Conservation (phyloP, 2,888 invertebrate species). For the Lysandra coridon region DNA sequence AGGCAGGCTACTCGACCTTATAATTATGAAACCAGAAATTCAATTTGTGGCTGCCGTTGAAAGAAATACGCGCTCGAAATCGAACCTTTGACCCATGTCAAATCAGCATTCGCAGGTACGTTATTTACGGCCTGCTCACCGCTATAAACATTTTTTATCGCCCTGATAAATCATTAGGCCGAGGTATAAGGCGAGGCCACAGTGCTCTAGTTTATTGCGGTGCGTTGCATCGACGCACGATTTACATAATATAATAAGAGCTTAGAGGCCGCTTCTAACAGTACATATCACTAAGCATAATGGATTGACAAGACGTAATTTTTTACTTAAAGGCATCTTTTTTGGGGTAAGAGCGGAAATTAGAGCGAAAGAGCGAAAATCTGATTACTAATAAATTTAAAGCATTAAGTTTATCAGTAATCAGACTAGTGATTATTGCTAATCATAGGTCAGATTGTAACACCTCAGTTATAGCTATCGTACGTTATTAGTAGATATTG, state of each 20-base stretch:
- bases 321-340: too few relatives aligned
- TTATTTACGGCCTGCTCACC: slow-evolving; percentile 72
- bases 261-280: not conserved
- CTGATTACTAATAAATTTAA: too few relatives aligned
- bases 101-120: slow-evolving; percentile 77
- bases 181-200: slow-evolving; percentile 46
- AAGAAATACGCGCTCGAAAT: slow-evolving; percentile 62
- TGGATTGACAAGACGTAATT: too few relatives aligned
- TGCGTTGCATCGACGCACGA: not conserved
- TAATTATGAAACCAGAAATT: slow-evolving; percentile 62
- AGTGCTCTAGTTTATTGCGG: not conserved
- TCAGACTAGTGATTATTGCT: too few relatives aligned
- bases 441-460: too few relatives aligned
- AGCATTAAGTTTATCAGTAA: too few relatives aligned
- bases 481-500: too few relatives aligned
- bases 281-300: not conserved
- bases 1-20: slow-evolving; percentile 40
- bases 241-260: not conserved
- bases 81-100: slow-evolving; percentile 72
- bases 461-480: too few relatives aligned
- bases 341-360: too few relatives aligned
- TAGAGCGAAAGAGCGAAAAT: too few relatives aligned
- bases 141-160: slow-evolving; percentile 74
- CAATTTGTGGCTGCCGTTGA: slow-evolving; percentile 72
- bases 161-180: slow-evolving; percentile 71